These are phyloP conservation scores for Rhabdornis inornatus DNA, from an alignment of 2,113 vertebrate genomes.

Conservation along the genomic window DNA sequence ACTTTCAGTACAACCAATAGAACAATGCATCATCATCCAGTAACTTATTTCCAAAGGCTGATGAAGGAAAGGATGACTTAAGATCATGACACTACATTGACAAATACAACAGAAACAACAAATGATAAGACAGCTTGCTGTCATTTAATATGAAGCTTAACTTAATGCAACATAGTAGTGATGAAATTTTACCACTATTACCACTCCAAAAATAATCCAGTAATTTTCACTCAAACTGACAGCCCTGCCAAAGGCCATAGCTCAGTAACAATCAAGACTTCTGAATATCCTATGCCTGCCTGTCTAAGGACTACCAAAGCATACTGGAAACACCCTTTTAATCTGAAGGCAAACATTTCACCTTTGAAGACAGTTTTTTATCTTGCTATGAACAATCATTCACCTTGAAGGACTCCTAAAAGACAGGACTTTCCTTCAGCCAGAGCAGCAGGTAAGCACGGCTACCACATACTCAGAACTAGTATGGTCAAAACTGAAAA, in stretches of 20 bases:
- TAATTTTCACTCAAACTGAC: neutral
- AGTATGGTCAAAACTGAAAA: neutral
- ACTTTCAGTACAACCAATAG: neutral
- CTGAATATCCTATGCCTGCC: neutral
- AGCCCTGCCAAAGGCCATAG: neutral
- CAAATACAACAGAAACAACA: neutral
- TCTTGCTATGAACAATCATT: neutral
- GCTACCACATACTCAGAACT: neutral
- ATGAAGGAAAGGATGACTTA: neutral
- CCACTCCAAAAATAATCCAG: neutral
- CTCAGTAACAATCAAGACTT: neutral
- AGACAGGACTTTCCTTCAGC: neutral
- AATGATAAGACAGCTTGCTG: neutral
- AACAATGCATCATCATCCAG: neutral
- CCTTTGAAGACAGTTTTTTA: neutral
- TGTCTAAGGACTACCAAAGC: neutral
- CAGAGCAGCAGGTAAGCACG: neutral
- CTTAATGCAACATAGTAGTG: neutral
- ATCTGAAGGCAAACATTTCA: neutral
- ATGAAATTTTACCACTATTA: neutral
- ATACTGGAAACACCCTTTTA: neutral
- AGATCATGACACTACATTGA: neutral
- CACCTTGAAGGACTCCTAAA: neutral
- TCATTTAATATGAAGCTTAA: neutral
- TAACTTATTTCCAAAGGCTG: neutral